Percentiles rank a stretch among this genome's conserved stretches.
phyloP scores from a whole-genome alignment of 2,113 vertebrate genomes.

The Centropus bengalensis region DNA sequence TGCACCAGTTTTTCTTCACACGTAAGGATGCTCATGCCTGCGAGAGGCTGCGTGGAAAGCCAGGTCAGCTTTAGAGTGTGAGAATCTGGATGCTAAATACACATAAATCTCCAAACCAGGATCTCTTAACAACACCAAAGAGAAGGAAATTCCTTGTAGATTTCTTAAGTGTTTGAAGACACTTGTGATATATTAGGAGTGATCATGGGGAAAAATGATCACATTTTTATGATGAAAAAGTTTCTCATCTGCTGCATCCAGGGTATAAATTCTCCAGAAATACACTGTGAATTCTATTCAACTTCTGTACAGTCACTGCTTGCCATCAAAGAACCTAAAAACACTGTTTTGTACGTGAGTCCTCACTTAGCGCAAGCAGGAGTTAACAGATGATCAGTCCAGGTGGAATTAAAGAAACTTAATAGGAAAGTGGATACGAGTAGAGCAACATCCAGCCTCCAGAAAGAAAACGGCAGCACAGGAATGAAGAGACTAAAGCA shows the following conservation, averaged over 20 bases:
- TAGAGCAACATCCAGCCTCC: neutral
- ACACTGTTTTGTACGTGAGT: neutral
- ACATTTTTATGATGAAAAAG: constrained; percentile 13
- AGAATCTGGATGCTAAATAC: neutral
- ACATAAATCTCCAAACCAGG: constrained; percentile 47
- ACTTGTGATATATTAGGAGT: constrained; percentile 31
- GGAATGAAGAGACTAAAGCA: neutral
- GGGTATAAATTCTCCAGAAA: neutral
- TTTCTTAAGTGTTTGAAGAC: constrained; percentile 60
- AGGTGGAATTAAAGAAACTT: neutral
- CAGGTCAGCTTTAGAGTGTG: constrained; percentile 28
- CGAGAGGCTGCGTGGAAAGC: neutral
- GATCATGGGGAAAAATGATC: constrained; percentile 37
- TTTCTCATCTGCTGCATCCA: neutral
- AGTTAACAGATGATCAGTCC: neutral
- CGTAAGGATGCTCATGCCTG: neutral
- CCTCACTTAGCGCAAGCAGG: neutral
- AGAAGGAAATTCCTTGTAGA: constrained; percentile 61
- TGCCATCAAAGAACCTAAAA: neutral
- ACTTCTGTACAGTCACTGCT: neutral
- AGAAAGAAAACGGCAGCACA: neutral
- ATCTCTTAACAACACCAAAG: constrained; percentile 52
- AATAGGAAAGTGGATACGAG: neutral
- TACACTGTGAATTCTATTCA: neutral
- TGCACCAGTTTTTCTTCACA: neutral